Evolutionary conservation across 2,888 invertebrate genomes (phyloP), one percentile per base, ranked within the genome.

Genomic region (Notodonta ziczac): DNA sequence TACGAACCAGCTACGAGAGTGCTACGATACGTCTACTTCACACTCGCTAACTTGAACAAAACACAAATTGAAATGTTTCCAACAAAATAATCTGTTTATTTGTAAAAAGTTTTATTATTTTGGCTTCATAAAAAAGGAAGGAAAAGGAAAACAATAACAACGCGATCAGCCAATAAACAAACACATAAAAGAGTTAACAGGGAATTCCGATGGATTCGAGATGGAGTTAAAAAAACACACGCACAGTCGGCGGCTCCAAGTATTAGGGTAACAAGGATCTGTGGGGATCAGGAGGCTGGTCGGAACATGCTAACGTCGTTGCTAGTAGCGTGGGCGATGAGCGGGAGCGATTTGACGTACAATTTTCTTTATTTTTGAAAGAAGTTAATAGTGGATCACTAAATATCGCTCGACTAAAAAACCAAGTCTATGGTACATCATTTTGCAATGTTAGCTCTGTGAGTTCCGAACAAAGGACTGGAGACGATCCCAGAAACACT

Each of bases 211-310:
- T 76, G 79, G 83, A 83, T 85, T 81, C 77, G 72, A 80, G 82
- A 85, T 85, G 81, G 85, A 87, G 85, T 89, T 84, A 81, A 84
- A 85, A 86, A 85, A 85, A 81, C 76, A 73, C 80, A 71, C 67
- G 80, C 78, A 60, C 57, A 59, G 79, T 82, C 74, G 77, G 79
- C 78, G 77, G 79, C 82, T 81, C 75, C 70, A 76, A 86, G 86
- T 86, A 85, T 88, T 88, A 80, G 83, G 82, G 83, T 84, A 84
- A 83, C 85, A 87, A 85, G 87, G 86, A 88, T 88, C 83, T 84
- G 78, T 79, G 81, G 70, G 81, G 86, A 85, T 86, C 83, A 79
- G 75, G 74, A 77, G 80, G 84, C 76, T 82, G 71, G 76, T 67
- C 73, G 76, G 79, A 78, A 85, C 86, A 86, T 78, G 82, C 80